These are phyloP conservation scores for Chromobotia macracanthus DNA, from an alignment of 2,797 vertebrate genomes.

Conservation along the genomic window DNA sequence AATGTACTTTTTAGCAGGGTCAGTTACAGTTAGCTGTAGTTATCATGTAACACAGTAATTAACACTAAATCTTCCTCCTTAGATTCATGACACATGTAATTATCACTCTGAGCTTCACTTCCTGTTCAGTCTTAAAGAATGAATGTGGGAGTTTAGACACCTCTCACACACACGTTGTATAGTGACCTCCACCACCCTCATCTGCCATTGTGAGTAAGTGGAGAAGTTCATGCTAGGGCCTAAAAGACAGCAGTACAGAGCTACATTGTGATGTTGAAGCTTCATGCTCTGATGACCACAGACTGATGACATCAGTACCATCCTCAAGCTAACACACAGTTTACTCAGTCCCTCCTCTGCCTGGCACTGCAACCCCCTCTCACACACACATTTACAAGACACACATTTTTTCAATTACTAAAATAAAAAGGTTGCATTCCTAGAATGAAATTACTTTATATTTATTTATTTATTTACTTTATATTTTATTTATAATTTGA, in stretches of 20 bases:
- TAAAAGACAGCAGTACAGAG: constrained; percentile 19
- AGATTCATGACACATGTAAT: neutral
- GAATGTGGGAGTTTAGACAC: constrained; percentile 50
- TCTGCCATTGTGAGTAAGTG: constrained; percentile 8
- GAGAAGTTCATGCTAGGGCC: constrained; percentile 2
- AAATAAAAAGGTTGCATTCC: neutral
- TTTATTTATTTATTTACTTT: neutral
- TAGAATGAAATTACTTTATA: neutral
- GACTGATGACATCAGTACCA: constrained; percentile 43
- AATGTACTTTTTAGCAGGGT: no score
- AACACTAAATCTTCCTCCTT: neutral
- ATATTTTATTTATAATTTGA: neutral
- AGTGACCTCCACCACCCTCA: constrained; percentile 7
- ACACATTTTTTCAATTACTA: neutral
- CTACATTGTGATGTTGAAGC: neutral
- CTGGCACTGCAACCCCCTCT: neutral
- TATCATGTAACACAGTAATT: neutral
- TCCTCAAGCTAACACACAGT: constrained; percentile 1
- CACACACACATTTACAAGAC: constrained; percentile 8
- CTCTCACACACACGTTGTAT: neutral
- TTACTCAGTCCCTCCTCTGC: neutral
- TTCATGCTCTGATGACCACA: neutral
- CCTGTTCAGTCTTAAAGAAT: constrained; percentile 30
- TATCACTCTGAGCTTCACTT: constrained; percentile 10
- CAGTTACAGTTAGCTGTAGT: neutral